These are phyloP conservation scores for Xyliphius kryptos DNA, from an alignment of 2,113 vertebrate genomes.

Conservation along the genomic window DNA sequence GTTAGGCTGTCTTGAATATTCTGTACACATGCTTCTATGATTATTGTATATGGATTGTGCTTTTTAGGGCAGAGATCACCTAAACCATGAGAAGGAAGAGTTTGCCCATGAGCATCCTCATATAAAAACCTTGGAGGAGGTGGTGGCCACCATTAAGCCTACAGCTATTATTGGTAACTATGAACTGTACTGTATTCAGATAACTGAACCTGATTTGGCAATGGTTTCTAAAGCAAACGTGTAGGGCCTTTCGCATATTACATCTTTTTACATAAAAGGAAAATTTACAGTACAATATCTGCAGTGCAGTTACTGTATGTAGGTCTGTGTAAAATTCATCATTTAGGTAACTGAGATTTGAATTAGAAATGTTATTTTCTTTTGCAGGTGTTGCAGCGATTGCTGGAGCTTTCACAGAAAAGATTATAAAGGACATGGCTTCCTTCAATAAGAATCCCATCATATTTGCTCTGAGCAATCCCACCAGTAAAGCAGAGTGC, in stretches of 20 bases:
- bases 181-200: not conserved
- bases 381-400: slow-evolving; percentile 84
- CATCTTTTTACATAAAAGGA: too few relatives aligned
- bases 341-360: too few relatives aligned
- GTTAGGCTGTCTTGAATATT: too few relatives aligned
- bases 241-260: too few relatives aligned
- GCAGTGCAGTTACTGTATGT: too few relatives aligned
- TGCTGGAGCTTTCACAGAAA: slow-evolving; percentile 83
- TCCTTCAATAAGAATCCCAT: slow-evolving; percentile 85
- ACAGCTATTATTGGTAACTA: slow-evolving; percentile 79
- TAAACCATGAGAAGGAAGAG: slow-evolving; percentile 87
- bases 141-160: slow-evolving; percentile 84
- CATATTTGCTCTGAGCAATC: slow-evolving; percentile 94
- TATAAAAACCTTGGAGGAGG: slow-evolving; percentile 82
- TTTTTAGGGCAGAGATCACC: slow-evolving; percentile 75
- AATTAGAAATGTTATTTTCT: not conserved
- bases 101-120: slow-evolving; percentile 88
- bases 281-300: too few relatives aligned
- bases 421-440: slow-evolving; percentile 88
- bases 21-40: too few relatives aligned
- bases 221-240: too few relatives aligned
- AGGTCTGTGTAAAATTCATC: too few relatives aligned
- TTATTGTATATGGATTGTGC: slow-evolving; percentile 24
- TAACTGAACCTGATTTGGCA: too few relatives aligned
- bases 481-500: slow-evolving; percentile 94